A percentile compares a stretch with the other conserved stretches of the same genome.
Evolutionary conservation across 2,888 invertebrate genomes (phyloP).

Genomic region (Erynnis tages): DNA sequence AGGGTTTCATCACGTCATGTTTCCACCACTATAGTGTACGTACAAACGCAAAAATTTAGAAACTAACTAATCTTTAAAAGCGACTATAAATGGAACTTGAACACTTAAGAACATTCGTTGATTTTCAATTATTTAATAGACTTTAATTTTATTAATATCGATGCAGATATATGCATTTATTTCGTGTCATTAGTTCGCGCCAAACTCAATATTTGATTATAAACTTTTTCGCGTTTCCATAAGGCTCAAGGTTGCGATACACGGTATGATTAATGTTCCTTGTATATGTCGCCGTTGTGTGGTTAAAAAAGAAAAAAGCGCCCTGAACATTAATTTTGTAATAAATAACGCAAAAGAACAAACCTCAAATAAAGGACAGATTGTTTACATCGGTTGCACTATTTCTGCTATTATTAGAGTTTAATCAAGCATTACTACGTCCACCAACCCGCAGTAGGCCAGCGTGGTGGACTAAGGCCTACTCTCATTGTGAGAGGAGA

Average conservation of each 20-base stretch:
- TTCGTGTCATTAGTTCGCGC: slow-evolving; percentile 10
- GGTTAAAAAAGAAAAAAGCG: slow-evolving; percentile 13
- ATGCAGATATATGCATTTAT: slow-evolving; percentile 20
- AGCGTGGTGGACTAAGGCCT: too few relatives aligned
- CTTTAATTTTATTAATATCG: too few relatives aligned
- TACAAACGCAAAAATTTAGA: too few relatives aligned
- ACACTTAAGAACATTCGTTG: too few relatives aligned
- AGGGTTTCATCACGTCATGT: too few relatives aligned
- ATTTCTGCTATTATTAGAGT: neutral
- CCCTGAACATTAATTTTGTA: slow-evolving; percentile 17
- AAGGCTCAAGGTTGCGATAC: slow-evolving; percentile 13
- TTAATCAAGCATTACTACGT: too few relatives aligned
- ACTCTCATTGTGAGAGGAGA: too few relatives aligned
- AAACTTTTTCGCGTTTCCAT: slow-evolving; percentile 4
- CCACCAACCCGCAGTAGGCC: too few relatives aligned
- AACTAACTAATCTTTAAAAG: too few relatives aligned
- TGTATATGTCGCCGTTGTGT: neutral
- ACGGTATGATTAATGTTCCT: slow-evolving; percentile 11
- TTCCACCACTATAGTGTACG: too few relatives aligned
- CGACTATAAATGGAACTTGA: too few relatives aligned
- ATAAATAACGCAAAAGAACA: slow-evolving; percentile 19
- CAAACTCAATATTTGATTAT: slow-evolving; percentile 4
- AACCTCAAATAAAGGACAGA: slow-evolving; percentile 14
- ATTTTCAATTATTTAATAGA: too few relatives aligned
- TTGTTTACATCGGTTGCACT: slow-evolving; percentile 7